Conservation (phyloP, 2,797 vertebrate species). For the Kryptolebias ocellatus region DNA sequence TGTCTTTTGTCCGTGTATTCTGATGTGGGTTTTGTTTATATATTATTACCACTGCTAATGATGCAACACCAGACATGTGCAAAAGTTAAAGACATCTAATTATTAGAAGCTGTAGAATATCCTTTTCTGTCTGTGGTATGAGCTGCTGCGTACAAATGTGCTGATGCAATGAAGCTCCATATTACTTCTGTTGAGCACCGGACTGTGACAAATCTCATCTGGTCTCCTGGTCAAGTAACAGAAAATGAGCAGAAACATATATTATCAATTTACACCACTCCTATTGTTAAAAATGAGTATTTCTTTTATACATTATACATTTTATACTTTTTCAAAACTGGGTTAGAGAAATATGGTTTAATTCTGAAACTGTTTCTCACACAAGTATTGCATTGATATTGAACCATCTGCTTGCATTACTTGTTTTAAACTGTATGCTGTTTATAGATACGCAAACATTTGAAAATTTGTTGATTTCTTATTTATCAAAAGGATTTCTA, state of each 20-base stretch:
- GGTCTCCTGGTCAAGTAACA: not conserved
- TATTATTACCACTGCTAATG: slow-evolving; percentile 3
- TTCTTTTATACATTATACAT: too few relatives aligned
- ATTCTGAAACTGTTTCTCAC: too few relatives aligned
- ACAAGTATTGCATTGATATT: too few relatives aligned
- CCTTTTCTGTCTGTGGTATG: slow-evolving; percentile 13
- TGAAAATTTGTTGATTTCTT: too few relatives aligned
- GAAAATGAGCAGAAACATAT: not conserved
- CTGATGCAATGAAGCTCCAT: slow-evolving; percentile 23
- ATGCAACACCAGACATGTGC: slow-evolving; percentile 22
- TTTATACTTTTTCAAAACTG: too few relatives aligned
- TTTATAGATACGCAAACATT: too few relatives aligned
- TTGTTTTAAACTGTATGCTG: too few relatives aligned
- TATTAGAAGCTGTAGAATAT: slow-evolving; percentile 45
- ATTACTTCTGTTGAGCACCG: slow-evolving; percentile 5
- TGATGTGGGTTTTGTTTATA: slow-evolving; percentile 10
- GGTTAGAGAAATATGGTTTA: too few relatives aligned
- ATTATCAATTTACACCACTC: too few relatives aligned
- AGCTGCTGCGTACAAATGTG: slow-evolving; percentile 26
- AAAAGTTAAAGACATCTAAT: slow-evolving; percentile 34
- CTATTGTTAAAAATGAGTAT: too few relatives aligned
- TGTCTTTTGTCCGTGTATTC: slow-evolving; percentile 15
- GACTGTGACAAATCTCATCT: slow-evolving; percentile 1
- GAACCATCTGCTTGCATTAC: too few relatives aligned
- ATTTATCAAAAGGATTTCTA: too few relatives aligned